A percentile compares a stretch with the other conserved stretches of the same genome.
These are phyloP conservation scores for Paratrypauchen microcephalus DNA, from an alignment of 2,797 vertebrate species.

Conservation along the genomic window DNA sequence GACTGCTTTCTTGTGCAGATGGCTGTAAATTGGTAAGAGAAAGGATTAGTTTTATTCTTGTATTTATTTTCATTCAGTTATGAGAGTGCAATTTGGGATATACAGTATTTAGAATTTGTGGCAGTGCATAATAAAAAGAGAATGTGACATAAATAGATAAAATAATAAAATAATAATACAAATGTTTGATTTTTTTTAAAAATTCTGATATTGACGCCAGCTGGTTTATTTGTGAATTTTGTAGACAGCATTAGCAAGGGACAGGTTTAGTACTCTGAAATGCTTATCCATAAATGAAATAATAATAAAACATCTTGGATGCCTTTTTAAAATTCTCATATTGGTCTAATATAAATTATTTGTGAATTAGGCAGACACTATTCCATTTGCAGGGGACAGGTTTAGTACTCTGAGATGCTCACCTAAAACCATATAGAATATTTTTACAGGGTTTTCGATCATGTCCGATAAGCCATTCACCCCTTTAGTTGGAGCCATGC, in stretches of 20 bases:
- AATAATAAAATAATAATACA: neutral
- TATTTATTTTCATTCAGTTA: neutral
- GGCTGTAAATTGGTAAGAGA: conserved; percentile 72
- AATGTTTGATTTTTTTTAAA: neutral
- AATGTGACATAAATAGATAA: neutral
- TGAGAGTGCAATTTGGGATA: neutral
- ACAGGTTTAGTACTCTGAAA: conserved; percentile 17
- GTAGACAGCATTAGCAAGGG: conserved; percentile 35
- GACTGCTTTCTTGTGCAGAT: conserved; percentile 79
- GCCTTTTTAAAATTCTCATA: too few relatives aligned
- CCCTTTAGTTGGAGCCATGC: conserved; percentile 59
- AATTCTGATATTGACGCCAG: too few relatives aligned
- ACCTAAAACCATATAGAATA: conserved; percentile 34
- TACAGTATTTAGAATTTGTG: neutral
- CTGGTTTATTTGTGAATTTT: conserved; percentile 20
- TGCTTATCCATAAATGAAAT: neutral
- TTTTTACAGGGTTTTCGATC: conserved; percentile 64
- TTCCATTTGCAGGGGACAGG: conserved; percentile 22
- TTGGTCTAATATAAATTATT: conserved; percentile 3
- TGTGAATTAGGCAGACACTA: conserved; percentile 37
- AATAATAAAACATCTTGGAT: too few relatives aligned
- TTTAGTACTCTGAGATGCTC: conserved; percentile 18
- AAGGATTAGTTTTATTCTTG: conserved; percentile 29
- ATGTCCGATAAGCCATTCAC: conserved; percentile 63
- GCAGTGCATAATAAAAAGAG: neutral